Evolutionary conservation across 2,113 vertebrate species (phyloP).

Genomic region (Eubucco bourcierii): DNA sequence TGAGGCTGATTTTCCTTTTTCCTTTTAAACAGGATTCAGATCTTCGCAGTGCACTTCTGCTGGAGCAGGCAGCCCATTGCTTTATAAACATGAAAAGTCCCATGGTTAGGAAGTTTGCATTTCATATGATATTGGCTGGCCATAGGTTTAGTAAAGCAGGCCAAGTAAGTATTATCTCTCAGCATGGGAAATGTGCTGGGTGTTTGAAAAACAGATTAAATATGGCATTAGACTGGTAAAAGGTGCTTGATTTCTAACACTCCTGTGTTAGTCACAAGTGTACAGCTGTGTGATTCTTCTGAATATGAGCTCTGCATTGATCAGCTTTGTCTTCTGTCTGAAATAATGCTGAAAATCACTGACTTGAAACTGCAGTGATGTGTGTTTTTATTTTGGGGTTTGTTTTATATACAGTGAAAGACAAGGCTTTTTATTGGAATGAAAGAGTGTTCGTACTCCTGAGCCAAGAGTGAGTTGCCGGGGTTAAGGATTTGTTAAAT

Average conservation of each 20-base stretch:
- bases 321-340: background rate
- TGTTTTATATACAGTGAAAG: background rate
- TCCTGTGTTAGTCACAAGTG: background rate
- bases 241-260: background rate
- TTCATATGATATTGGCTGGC: slow-evolving; percentile 98
- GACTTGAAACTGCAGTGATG: background rate
- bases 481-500: background rate
- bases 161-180: slow-evolving; percentile 80
- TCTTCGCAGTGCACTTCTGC: slow-evolving; percentile 91
- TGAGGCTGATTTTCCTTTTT: slow-evolving; percentile 4
- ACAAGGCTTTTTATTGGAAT: background rate
- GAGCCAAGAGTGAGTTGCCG: background rate
- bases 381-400: background rate
- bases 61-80: slow-evolving; percentile 97
- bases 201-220: background rate
- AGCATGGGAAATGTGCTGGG: rapidly evolving
- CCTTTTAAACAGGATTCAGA: slow-evolving; percentile 88
- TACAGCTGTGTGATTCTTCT: background rate
- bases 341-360: background rate
- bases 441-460: background rate
- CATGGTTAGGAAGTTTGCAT: slow-evolving; percentile 98
- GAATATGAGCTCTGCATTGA: background rate
- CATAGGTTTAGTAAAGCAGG: slow-evolving; percentile 98
- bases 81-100: slow-evolving; percentile 98
- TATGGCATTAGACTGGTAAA: background rate